phyloP scores from a whole-genome alignment of 2,113 vertebrate genomes.

The Pelusios castaneus region DNA sequence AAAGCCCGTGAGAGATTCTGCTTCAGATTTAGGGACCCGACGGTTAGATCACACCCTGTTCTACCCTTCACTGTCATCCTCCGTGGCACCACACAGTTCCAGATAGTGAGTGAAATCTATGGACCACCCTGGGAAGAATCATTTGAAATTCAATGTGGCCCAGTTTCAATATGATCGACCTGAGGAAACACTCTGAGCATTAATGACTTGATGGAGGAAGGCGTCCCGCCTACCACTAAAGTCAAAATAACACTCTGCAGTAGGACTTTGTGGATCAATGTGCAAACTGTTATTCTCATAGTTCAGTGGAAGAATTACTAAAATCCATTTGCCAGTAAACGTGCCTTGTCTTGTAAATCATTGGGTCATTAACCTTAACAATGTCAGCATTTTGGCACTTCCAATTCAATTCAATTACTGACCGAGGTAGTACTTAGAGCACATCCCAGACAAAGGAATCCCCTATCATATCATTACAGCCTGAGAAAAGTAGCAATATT shows the following conservation, averaged over 20 bases:
- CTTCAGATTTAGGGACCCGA: neutral
- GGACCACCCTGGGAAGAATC: neutral
- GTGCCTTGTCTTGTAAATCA: constrained; percentile 86
- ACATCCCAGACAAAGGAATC: constrained; percentile 64
- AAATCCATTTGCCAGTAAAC: constrained; percentile 84
- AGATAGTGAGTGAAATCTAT: neutral
- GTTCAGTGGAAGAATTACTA: constrained; percentile 78
- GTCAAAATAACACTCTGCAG: constrained; percentile 42
- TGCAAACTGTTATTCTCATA: constrained; percentile 75
- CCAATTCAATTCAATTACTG: constrained; percentile 80
- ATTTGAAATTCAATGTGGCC: neutral
- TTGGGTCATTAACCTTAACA: constrained; percentile 82
- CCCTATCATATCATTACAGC: constrained; percentile 63
- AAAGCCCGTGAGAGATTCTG: neutral
- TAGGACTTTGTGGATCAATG: constrained; percentile 73
- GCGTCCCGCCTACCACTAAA: neutral
- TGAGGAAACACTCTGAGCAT: neutral
- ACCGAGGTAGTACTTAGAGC: constrained; percentile 78
- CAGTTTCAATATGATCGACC: neutral
- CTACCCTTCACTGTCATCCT: neutral
- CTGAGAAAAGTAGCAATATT: constrained; percentile 58
- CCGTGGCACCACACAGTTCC: neutral
- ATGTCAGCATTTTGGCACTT: constrained; percentile 71
- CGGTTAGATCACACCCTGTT: neutral
- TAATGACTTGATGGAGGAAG: constrained; percentile 10